phyloP scores from a whole-genome alignment of 2,113 vertebrate species.

The Terrapene triunguis region DNA sequence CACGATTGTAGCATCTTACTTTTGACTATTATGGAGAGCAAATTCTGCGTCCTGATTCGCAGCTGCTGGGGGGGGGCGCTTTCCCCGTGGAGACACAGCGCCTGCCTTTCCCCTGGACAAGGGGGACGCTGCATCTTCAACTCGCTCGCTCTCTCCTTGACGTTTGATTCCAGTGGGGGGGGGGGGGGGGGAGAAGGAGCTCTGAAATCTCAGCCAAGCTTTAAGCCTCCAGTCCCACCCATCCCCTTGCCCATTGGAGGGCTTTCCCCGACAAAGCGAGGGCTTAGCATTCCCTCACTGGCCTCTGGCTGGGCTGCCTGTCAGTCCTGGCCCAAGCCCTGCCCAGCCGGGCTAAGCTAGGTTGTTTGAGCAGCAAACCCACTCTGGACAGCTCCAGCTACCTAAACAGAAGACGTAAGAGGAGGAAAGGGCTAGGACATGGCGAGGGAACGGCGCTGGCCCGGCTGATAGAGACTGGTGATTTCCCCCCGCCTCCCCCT shows the following conservation, averaged over 20 bases:
- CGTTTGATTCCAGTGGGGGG: conserved; percentile 49
- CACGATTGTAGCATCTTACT: too few relatives aligned
- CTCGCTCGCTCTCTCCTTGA: conserved; percentile 45
- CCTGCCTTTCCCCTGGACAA: neutral
- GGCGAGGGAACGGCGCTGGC: conserved; percentile 88
- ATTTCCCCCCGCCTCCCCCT: conserved; percentile 37
- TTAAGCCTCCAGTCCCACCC: conserved; percentile 50
- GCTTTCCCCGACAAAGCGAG: neutral
- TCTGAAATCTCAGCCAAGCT: conserved; percentile 73
- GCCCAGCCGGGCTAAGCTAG: conserved; percentile 80
- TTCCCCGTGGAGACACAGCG: neutral
- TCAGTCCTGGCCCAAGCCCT: conserved; percentile 54
- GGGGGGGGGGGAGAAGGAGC: neutral
- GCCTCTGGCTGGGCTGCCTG: conserved; percentile 22
- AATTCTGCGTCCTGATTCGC: too few relatives aligned
- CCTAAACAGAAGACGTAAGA: conserved; percentile 86
- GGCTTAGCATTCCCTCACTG: accelerated
- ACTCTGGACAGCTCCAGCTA: conserved; percentile 90
- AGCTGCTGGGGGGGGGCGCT: neutral
- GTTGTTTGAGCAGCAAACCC: conserved; percentile 83
- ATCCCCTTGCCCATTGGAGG: neutral
- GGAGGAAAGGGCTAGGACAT: conserved; percentile 90
- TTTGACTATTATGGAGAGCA: too few relatives aligned
- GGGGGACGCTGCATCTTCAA: neutral
- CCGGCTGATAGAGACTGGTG: conserved; percentile 83